Evolutionary conservation across 2,888 invertebrate genomes (phyloP), one percentile per base, ranked within the genome.

Genomic region (Halocaridina rubra): DNA sequence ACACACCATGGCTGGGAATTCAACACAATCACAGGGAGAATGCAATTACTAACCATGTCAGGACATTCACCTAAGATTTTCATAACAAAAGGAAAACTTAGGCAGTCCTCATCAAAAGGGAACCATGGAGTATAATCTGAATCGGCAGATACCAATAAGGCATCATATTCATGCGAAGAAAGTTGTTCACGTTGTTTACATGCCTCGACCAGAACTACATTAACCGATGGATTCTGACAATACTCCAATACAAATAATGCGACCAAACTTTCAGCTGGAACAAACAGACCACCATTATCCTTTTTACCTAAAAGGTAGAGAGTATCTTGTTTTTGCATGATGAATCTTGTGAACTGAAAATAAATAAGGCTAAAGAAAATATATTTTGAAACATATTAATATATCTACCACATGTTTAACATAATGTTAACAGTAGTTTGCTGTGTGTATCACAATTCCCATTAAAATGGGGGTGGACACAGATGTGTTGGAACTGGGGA

Each of bases 1-100:
- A 86, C 78, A 78, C 82, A 84, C 85, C 85, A 85, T 24, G 39
- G 19, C 13, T 81, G 74, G 24, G 19, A n/a, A 22, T 32, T 19
- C 71, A 64, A 39, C 7, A 86, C 3, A 8, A 86, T 67, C n/a
- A 86, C 88, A 16, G 88, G 88, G 7, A 88, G 32, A 30, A 59
- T 29, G 80, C 86, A 86, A 24, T 77, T 78, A 10, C 33, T 10
- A 16, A 88, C 39, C 74, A 82, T 30, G 29, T 27, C 19, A n/a
- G 78, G 78, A 33, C 77, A 82, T 8, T 78, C 72, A 0, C 19
- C 22, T 69, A 77, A 76, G 0, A 29, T 46, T 39, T 57, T 30
- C 32, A 69, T 13, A 13, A 22, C 39, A n/a, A 78, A 27, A 19
- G n/a, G 24, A 29, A 82, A 82, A 39, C n/a, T 29, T 19, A 82